These are phyloP conservation scores for Leptopilina drosophilae DNA, from an alignment of 2,888 invertebrate genomes.

Conservation along the genomic window DNA sequence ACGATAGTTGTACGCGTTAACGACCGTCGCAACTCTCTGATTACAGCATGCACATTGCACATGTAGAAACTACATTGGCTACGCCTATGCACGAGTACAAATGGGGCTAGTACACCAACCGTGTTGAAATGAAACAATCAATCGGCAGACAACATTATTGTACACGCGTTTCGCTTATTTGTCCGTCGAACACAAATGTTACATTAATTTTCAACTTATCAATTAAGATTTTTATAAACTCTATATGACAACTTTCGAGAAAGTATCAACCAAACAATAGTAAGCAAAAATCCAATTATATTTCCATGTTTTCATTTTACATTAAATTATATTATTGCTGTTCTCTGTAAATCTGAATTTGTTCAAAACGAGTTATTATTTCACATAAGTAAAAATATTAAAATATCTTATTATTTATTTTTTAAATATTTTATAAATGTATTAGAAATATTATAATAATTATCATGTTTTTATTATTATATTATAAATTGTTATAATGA, in stretches of 20 bases:
- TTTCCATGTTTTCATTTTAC: no score
- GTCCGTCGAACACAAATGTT: not conserved
- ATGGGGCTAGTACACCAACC: slow-evolving; percentile 8
- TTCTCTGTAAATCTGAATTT: no score
- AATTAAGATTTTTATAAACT: not conserved
- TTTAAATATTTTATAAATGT: no score
- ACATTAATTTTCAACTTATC: not conserved
- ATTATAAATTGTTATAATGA: no score
- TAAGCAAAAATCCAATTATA: no score
- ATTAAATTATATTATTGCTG: no score
- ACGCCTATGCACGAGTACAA: slow-evolving; percentile 38
- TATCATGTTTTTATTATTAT: no score
- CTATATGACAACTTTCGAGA: not conserved
- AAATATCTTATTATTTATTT: no score
- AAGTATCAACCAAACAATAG: no score
- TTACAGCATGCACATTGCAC: slow-evolving; percentile 40
- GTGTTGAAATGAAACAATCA: slow-evolving; percentile 38
- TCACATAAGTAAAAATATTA: no score
- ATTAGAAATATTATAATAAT: no score
- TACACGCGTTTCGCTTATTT: not conserved
- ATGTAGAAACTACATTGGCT: slow-evolving; percentile 33
- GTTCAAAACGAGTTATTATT: no score
- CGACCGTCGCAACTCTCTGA: slow-evolving; percentile 34
- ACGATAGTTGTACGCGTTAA: slow-evolving; percentile 39
- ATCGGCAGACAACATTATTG: slow-evolving; percentile 35